These are phyloP conservation scores for Rhizomys pruinosus DNA, from an alignment of 2,113 vertebrate genomes.

Conservation along the genomic window DNA sequence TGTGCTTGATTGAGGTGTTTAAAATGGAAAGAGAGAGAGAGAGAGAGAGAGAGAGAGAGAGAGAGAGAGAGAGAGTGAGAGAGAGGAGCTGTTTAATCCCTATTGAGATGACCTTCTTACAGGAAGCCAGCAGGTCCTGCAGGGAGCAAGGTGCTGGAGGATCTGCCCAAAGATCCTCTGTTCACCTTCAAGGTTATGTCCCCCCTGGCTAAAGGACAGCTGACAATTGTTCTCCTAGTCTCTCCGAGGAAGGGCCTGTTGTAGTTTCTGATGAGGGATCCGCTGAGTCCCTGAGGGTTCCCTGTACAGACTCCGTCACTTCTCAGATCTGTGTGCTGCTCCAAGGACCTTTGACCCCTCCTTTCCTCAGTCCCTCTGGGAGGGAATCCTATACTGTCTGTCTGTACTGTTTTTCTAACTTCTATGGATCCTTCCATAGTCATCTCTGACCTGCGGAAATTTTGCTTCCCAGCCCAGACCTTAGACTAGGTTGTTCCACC, in stretches of 20 bases:
- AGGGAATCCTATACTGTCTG: background rate
- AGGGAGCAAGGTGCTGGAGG: background rate
- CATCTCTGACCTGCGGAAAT: background rate
- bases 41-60: background rate
- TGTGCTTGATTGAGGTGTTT: background rate
- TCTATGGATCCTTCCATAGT: background rate
- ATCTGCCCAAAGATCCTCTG: background rate
- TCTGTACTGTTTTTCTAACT: background rate
- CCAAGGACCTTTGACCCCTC: conserved; percentile 12
- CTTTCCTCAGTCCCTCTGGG: background rate
- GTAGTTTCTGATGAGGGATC: background rate
- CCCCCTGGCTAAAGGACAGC: background rate
- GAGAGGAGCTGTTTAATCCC: background rate
- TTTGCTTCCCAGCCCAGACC: background rate
- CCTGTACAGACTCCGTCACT: background rate
- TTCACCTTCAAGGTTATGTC: conserved; percentile 52
- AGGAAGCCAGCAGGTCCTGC: background rate
- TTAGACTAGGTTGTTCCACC: background rate
- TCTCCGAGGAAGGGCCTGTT: background rate
- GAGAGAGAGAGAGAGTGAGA: no score
- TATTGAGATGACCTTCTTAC: background rate
- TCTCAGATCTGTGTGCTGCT: background rate
- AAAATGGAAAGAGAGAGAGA: background rate
- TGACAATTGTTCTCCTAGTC: conserved; percentile 15
- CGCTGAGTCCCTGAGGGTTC: background rate